Conservation (phyloP, 2,797 vertebrate genomes). For the Myotis vivesi region DNA sequence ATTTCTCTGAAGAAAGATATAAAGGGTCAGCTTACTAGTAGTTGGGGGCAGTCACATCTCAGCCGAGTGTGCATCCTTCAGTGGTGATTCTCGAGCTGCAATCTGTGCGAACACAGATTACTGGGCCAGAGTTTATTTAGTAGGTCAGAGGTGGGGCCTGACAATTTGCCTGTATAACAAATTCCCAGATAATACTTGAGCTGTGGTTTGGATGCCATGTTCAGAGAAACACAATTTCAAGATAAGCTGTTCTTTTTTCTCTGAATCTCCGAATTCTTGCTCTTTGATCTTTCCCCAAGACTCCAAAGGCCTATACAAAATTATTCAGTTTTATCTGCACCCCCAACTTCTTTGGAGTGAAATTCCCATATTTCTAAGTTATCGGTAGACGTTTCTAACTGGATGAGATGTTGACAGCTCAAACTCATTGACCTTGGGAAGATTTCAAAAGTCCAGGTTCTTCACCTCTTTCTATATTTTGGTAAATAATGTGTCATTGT, state of each 20-base stretch:
- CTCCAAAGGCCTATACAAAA: neutral
- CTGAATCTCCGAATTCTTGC: neutral
- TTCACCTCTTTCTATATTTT: neutral
- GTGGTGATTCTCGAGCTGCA: neutral
- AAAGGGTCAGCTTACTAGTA: neutral
- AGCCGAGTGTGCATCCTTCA: neutral
- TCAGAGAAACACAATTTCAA: neutral
- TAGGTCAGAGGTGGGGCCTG: neutral
- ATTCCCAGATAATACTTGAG: neutral
- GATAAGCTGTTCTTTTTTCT: neutral
- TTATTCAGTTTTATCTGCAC: neutral
- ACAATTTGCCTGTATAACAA: neutral
- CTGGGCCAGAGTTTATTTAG: neutral
- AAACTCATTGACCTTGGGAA: neutral
- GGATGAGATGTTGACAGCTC: neutral
- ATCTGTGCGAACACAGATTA: neutral
- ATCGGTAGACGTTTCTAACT: neutral
- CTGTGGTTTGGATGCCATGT: neutral
- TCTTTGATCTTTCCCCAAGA: neutral
- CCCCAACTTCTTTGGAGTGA: neutral
- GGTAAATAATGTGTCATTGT: neutral
- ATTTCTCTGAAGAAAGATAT: neutral
- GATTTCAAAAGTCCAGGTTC: neutral
- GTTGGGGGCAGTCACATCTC: neutral
- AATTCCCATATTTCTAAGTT: neutral